phyloP scores from a whole-genome alignment of 2,888 invertebrate species.

The Dorcus parallelipipedus region DNA sequence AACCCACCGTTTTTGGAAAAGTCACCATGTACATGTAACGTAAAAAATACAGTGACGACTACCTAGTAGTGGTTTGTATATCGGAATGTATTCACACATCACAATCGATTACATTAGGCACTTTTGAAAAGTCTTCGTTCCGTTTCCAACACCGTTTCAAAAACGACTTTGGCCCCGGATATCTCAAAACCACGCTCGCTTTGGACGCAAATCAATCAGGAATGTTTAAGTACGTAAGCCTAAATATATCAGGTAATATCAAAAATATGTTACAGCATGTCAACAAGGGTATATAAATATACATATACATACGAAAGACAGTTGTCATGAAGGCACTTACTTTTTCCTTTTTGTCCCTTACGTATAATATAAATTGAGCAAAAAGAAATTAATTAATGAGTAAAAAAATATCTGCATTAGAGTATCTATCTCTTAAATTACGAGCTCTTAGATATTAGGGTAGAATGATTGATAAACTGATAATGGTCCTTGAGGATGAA shows the following conservation, averaged over 20 bases:
- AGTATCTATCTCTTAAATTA: too few relatives aligned
- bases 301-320: neutral
- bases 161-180: constrained; percentile 4
- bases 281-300: neutral
- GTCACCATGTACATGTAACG: constrained; percentile 12
- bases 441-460: constrained; percentile 40
- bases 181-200: constrained; percentile 12
- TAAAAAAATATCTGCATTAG: too few relatives aligned
- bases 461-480: constrained; percentile 47
- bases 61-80: neutral
- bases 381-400: too few relatives aligned
- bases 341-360: too few relatives aligned
- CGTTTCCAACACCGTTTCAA: constrained; percentile 17
- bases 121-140: constrained; percentile 9
- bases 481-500: constrained; percentile 34
- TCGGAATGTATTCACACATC: constrained; percentile 19
- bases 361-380: too few relatives aligned
- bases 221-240: neutral
- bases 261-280: neutral
- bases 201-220: neutral
- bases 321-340: too few relatives aligned
- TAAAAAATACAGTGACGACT: constrained; percentile 9
- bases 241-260: neutral
- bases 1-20: constrained; percentile 10
- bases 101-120: constrained; percentile 16